phyloP scores from a whole-genome alignment of 2,888 invertebrate genomes.

The Apodemia mormo region DNA sequence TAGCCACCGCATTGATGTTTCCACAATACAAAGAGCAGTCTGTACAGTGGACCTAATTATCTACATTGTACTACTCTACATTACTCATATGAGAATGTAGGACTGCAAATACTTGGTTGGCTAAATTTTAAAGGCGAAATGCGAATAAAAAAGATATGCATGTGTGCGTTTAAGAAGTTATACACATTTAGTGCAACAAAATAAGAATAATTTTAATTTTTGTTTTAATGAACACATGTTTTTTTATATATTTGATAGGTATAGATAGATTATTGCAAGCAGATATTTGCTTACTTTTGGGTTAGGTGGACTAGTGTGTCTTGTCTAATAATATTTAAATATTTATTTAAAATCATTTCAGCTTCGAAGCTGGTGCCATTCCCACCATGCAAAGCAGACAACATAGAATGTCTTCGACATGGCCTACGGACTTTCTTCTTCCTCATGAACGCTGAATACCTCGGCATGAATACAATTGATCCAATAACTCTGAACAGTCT shows the following conservation, averaged over 20 bases:
- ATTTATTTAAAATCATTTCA: conserved; percentile 26
- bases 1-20: neutral
- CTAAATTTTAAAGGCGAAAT: too few species aligned
- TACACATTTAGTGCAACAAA: too few species aligned
- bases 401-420: conserved; percentile 65
- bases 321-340: neutral
- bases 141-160: too few species aligned
- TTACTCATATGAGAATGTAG: neutral
- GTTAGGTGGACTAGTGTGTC: too few species aligned
- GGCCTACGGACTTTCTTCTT: conserved; percentile 70
- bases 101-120: too few species aligned
- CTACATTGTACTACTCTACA: conserved; percentile 6
- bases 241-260: too few species aligned
- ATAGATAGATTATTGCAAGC: too few species aligned
- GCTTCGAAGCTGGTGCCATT: conserved; percentile 57
- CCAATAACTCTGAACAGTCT: conserved; percentile 64
- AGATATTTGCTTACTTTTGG: too few species aligned
- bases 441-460: conserved; percentile 63
- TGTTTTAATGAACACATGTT: too few species aligned
- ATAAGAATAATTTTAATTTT: too few species aligned
- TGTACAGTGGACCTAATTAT: neutral
- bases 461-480: conserved; percentile 66
- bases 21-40: neutral
- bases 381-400: conserved; percentile 61
- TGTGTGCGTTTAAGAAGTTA: too few species aligned